phyloP scores from a whole-genome alignment of 2,888 invertebrate species.

The Scaptodrosophila latifasciaeformis region DNA sequence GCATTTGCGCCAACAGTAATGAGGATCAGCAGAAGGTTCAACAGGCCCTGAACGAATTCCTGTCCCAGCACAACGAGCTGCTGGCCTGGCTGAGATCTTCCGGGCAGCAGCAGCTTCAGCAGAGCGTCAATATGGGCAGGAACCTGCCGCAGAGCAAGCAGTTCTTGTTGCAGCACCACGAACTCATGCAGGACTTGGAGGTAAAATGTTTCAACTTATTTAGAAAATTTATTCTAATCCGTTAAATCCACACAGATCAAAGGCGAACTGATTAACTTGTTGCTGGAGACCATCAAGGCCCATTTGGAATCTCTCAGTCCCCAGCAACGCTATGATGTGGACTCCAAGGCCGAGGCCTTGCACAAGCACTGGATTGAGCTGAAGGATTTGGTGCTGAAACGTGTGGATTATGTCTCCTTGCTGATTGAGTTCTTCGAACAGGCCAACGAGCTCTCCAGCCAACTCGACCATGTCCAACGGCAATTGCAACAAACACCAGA shows the following conservation, averaged over 20 bases:
- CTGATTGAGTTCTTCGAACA: slow-evolving; percentile 85
- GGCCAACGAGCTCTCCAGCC: slow-evolving; percentile 80
- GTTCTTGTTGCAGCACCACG: slow-evolving; percentile 84
- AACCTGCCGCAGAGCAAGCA: slow-evolving; percentile 81
- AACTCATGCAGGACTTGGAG: slow-evolving; percentile 83
- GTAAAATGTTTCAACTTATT: slow-evolving; percentile 69
- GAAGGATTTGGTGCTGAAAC: slow-evolving; percentile 78
- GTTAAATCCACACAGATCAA: too few relatives aligned
- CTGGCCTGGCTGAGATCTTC: slow-evolving; percentile 85
- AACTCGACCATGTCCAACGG: slow-evolving; percentile 81
- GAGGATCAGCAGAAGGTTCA: slow-evolving; percentile 83
- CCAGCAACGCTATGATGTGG: slow-evolving; percentile 79
- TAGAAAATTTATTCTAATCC: slow-evolving; percentile 39
- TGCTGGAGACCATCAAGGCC: slow-evolving; percentile 79
- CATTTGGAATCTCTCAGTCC: slow-evolving; percentile 81
- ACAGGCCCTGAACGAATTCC: slow-evolving; percentile 81
- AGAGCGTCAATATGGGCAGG: slow-evolving; percentile 85
- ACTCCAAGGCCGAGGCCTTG: slow-evolving; percentile 79
- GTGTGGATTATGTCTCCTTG: slow-evolving; percentile 81
- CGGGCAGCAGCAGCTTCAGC: slow-evolving; percentile 83
- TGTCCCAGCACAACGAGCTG: slow-evolving; percentile 82
- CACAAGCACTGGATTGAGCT: slow-evolving; percentile 80
- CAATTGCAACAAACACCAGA: slow-evolving; percentile 77
- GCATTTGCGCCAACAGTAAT: slow-evolving; percentile 80
- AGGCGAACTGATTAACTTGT: slow-evolving; percentile 81